Evolutionary conservation across 1,140 invertebrate genomes (phyloP), one percentile per base, ranked within the genome.

Genomic region (Melitaea cinxia): DNA sequence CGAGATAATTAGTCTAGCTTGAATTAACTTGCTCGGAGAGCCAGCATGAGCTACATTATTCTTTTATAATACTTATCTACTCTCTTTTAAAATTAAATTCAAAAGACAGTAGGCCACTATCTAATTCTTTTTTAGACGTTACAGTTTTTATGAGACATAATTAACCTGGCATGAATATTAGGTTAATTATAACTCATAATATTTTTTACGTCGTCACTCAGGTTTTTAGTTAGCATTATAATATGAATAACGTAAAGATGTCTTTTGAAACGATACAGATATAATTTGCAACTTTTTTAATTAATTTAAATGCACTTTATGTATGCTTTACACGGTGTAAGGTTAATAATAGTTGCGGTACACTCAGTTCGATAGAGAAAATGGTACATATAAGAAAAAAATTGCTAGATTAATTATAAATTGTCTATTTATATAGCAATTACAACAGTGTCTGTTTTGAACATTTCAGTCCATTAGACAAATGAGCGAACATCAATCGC

Each of bases 1-100:
- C 71, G 72, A 72, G 75, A 80, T 82, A 82, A 82, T 82, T 73
- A 68, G 58, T 52, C 37, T 58, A 59, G 64, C 64, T 66, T 60
- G 52, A 23, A 54, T 53, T 54, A 47, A 60, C 56, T 59, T 37
- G 50, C 39, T 28, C 37, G 52, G 39, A 54, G 15, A 50, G 37
- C 19, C 28, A 19, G 57, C 35, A 47, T 50, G 47, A 35, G 26
- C 45, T 17, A 19, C 39, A 45, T 14, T 35, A 26, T 33, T 39
- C 47, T 35, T 24, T 30, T 52, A 17, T 30, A 52, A 33, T 33
- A 21, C 10, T 33, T 17, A 59, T 49, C 37, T 37, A 37, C 39
- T 47, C 30, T 50, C 47, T 60, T 59, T 35, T 52, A 23, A 37
- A 49, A 37, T 37, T 37, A 14, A 53, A 42, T 61, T 52, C 35